A percentile compares a stretch with the other conserved stretches of the same genome.
These are phyloP conservation scores for Ciconia maguari DNA, from an alignment of 2,113 vertebrate species.

Conservation along the genomic window DNA sequence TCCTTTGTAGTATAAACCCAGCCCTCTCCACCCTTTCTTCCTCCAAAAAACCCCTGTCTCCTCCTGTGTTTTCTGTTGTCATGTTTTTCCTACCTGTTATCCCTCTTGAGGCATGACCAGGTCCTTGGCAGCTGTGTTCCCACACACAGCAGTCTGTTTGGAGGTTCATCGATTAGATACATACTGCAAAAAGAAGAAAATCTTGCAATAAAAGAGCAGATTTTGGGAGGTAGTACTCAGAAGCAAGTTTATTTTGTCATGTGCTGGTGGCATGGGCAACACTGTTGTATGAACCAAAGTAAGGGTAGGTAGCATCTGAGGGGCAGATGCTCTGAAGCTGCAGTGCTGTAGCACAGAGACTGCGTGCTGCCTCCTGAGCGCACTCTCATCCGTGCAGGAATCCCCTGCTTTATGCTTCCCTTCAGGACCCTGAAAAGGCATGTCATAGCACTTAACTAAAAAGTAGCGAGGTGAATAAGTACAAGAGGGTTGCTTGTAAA, in stretches of 20 bases:
- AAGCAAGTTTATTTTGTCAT: not conserved
- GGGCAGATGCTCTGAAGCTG: not conserved
- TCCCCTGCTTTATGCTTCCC: not conserved
- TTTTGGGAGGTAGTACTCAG: not conserved
- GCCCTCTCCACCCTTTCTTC: not conserved
- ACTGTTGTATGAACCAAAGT: not conserved
- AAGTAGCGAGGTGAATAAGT: not conserved
- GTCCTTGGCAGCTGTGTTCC: not conserved
- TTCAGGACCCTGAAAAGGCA: not conserved
- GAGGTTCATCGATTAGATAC: not conserved
- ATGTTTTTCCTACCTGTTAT: not conserved
- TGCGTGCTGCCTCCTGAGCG: fast-evolving
- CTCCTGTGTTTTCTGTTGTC: not conserved
- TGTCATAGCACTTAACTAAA: not conserved
- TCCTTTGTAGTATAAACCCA: not conserved
- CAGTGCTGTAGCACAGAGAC: not conserved
- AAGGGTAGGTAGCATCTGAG: not conserved
- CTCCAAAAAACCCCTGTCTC: fast-evolving
- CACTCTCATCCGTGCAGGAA: not conserved
- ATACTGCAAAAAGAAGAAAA: not conserved
- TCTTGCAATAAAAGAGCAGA: not conserved
- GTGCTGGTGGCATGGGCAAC: not conserved
- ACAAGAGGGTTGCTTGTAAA: not conserved
- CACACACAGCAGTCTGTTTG: not conserved
- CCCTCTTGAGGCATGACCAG: not conserved